Conservation (phyloP, 30 jellyfish, hydroid and myxozoan species). For the Hydra vulgaris region DNA sequence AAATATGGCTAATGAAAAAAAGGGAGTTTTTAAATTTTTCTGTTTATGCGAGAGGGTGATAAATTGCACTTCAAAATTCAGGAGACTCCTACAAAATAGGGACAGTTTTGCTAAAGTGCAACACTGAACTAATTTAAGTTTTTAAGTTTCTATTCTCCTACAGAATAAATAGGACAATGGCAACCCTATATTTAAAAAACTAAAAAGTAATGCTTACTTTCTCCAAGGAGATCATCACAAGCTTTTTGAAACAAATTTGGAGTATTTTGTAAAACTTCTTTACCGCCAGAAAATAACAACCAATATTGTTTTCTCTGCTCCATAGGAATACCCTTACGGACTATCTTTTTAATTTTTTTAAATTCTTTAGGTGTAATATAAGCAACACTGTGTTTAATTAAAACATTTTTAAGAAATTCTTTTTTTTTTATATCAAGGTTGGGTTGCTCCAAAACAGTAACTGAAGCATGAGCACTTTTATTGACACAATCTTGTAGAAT, state of each 20-base stretch:
- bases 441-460: background rate
- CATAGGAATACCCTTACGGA: slow-evolving; percentile 53
- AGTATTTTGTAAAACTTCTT: slow-evolving; percentile 42
- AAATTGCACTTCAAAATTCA: too few species aligned
- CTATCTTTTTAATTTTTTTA: slow-evolving; percentile 35
- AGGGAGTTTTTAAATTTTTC: too few species aligned
- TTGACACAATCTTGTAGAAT: background rate
- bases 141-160: too few species aligned
- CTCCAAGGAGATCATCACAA: slow-evolving; percentile 52
- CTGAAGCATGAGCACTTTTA: background rate
- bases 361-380: slow-evolving; percentile 13
- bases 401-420: background rate
- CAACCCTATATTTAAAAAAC: too few species aligned
- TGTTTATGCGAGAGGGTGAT: too few species aligned
- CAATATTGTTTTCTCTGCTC: slow-evolving; percentile 42
- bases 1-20: too few species aligned
- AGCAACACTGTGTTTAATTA: background rate
- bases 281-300: slow-evolving; percentile 83
- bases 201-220: slow-evolving; percentile 17
- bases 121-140: too few species aligned
- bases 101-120: too few species aligned
- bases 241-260: slow-evolving; percentile 65
- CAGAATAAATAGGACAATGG: too few species aligned
- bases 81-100: too few species aligned
- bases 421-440: background rate